phyloP scores from a whole-genome alignment of 2,888 invertebrate species.

The Apamea epomidion region DNA sequence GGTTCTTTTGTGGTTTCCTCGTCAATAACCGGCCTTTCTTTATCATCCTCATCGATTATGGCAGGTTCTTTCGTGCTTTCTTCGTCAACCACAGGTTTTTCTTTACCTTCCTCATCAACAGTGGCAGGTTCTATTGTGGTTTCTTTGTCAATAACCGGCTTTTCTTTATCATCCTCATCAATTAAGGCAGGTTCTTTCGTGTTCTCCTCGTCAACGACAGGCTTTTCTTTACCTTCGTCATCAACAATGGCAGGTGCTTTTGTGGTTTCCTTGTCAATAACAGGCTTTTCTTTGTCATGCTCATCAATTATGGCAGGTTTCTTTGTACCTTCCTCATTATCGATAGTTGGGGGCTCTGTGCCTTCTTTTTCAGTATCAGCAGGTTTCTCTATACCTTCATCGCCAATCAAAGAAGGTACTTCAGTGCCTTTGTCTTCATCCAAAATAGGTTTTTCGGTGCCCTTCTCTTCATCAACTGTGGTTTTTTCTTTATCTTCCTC shows the following conservation, averaged over 20 bases:
- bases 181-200: not conserved
- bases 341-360: slow-evolving; percentile 10
- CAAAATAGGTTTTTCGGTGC: not conserved
- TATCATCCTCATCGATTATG: not conserved
- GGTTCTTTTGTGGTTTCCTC: slow-evolving; percentile 4
- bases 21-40: not conserved
- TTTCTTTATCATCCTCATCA: not conserved
- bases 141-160: not conserved
- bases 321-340: slow-evolving; percentile 5
- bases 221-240: slow-evolving; percentile 8
- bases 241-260: not conserved
- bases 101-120: not conserved
- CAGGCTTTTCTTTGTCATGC: slow-evolving; percentile 8
- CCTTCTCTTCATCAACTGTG: slow-evolving; percentile 6
- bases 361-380: slow-evolving; percentile 8
- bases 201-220: not conserved
- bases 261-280: slow-evolving; percentile 5
- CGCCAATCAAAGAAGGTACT: slow-evolving; percentile 27
- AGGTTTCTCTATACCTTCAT: slow-evolving; percentile 38
- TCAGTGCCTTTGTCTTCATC: slow-evolving; percentile 2
- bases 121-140: not conserved
- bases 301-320: slow-evolving; percentile 6
- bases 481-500: slow-evolving; percentile 12
- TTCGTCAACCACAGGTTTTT: not conserved
- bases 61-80: slow-evolving; percentile 22